Percentiles rank a stretch among this genome's conserved stretches.
Evolutionary conservation across 2,797 vertebrate species (phyloP).

Genomic region (Acomys russatus): DNA sequence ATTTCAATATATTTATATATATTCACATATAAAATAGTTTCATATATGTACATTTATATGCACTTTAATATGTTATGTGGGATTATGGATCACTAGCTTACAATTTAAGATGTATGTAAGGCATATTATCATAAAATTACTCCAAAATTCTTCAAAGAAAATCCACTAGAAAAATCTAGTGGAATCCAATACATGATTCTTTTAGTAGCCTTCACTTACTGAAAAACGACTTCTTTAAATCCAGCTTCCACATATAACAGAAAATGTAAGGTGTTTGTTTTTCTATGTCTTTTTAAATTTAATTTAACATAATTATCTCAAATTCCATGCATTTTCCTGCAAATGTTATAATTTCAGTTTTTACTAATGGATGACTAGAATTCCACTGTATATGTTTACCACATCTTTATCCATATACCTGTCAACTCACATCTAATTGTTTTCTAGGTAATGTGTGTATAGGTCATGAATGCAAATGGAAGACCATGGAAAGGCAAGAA

Average conservation of each 20-base stretch:
- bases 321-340: background rate
- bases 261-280: background rate
- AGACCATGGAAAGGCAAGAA: background rate
- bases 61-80: constrained; percentile 23
- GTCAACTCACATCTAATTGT: background rate
- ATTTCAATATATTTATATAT: background rate
- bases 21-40: background rate
- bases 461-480: background rate
- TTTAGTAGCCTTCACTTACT: constrained; percentile 16
- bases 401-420: background rate
- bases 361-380: background rate
- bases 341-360: background rate
- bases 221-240: constrained; percentile 53
- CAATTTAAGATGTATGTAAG: background rate
- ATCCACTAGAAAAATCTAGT: background rate
- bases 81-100: constrained; percentile 25
- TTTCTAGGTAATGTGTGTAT: background rate
- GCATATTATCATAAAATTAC: constrained; percentile 34
- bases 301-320: background rate
- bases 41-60: background rate
- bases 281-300: background rate
- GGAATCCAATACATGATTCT: constrained; percentile 49
- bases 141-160: constrained; percentile 6
- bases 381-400: background rate
- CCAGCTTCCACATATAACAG: background rate